These are phyloP conservation scores for Agonopterix subpropinquella DNA, from an alignment of 2,888 invertebrate species.

Conservation along the genomic window DNA sequence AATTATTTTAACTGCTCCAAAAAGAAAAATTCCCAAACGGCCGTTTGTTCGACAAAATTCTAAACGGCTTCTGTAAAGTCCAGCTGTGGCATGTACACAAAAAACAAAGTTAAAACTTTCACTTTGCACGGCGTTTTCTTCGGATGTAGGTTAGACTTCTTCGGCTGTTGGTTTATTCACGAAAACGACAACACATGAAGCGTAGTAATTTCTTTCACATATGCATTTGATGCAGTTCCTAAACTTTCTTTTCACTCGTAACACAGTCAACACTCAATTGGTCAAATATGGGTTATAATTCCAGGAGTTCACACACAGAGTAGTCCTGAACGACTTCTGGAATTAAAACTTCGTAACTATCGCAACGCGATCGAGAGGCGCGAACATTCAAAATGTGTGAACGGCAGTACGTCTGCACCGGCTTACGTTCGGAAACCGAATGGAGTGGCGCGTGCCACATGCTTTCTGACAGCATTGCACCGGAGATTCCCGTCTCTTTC, in stretches of 20 bases:
- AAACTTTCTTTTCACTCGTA: constrained; percentile 23
- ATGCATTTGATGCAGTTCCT: constrained; percentile 20
- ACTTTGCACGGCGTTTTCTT: constrained; percentile 49
- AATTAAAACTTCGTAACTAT: constrained; percentile 13
- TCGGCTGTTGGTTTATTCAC: constrained; percentile 39
- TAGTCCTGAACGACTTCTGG: not conserved
- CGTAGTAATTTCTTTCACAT: constrained; percentile 22
- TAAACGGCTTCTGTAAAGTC: constrained; percentile 34
- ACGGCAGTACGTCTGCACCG: constrained; percentile 42
- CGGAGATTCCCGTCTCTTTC: constrained; percentile 57
- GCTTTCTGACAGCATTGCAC: constrained; percentile 40
- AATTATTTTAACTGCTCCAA: constrained; percentile 44
- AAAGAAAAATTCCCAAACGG: constrained; percentile 36
- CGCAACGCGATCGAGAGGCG: constrained; percentile 55
- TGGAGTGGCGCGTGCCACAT: constrained; percentile 71
- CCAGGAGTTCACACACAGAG: not conserved
- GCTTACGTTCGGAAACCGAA: constrained; percentile 61
- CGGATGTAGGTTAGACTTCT: constrained; percentile 57
- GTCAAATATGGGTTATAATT: constrained; percentile 10
- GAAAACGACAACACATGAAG: constrained; percentile 34
- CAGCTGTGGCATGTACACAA: constrained; percentile 30
- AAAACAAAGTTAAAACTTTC: constrained; percentile 56
- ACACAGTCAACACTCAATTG: constrained; percentile 26
- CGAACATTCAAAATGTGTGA: constrained; percentile 32
- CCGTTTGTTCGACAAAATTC: constrained; percentile 23